phyloP scores from a whole-genome alignment of 2,888 invertebrate species.

The Herminia tarsipennalis region DNA sequence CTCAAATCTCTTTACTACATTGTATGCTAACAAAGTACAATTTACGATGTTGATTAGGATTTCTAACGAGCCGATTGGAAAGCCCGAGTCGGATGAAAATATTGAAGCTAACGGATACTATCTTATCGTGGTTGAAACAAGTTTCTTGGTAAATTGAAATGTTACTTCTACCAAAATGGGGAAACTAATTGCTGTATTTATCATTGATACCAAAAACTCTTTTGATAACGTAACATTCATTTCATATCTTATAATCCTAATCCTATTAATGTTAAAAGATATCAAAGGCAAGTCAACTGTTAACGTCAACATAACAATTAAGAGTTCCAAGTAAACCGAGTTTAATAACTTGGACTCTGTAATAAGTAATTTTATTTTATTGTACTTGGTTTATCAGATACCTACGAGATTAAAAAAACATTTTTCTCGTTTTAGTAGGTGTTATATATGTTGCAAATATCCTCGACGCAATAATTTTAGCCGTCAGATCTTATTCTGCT shows the following conservation, averaged over 20 bases:
- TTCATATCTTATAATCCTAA: not conserved
- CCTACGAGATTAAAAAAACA: too few relatives aligned
- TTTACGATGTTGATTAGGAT: constrained; percentile 48
- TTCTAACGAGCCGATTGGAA: constrained; percentile 34
- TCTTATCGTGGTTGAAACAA: constrained; percentile 23
- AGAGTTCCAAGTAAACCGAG: too few relatives aligned
- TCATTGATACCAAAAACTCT: not conserved
- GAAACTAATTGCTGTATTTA: constrained; percentile 9
- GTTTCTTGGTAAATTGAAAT: constrained; percentile 23
- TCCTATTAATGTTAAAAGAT: too few relatives aligned
- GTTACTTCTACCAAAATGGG: constrained; percentile 5
- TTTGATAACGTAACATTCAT: not conserved
- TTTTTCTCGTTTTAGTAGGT: not conserved
- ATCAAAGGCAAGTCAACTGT: not conserved
- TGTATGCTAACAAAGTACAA: constrained; percentile 40
- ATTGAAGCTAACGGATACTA: constrained; percentile 19
- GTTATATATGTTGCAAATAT: constrained; percentile 6
- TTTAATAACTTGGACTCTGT: too few relatives aligned
- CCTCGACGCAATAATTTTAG: constrained; percentile 13
- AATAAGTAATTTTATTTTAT: too few relatives aligned
- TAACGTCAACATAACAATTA: too few relatives aligned
- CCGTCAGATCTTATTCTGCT: constrained; percentile 17
- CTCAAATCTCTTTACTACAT: constrained; percentile 33
- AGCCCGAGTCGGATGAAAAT: constrained; percentile 26
- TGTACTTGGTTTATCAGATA: too few relatives aligned